A percentile compares a stretch with the other conserved stretches of the same genome.
These are phyloP conservation scores for Anthoptus insignis DNA, from an alignment of 2,888 invertebrate species.

Conservation along the genomic window DNA sequence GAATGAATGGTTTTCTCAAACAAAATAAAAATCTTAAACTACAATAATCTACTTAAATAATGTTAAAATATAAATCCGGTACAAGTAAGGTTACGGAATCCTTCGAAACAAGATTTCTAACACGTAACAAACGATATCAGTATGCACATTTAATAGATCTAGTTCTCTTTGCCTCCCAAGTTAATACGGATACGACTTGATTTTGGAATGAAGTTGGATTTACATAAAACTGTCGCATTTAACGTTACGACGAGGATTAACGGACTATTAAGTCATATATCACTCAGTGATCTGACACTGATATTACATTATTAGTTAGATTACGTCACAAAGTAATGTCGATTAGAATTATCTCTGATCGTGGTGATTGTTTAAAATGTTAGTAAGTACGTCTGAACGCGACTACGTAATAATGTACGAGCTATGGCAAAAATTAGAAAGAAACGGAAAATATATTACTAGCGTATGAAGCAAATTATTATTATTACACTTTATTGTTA, in stretches of 20 bases:
- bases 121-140: conserved; percentile 50
- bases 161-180: conserved; percentile 50
- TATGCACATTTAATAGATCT: conserved; percentile 53
- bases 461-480: no score
- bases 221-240: conserved; percentile 11
- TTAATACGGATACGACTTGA: conserved; percentile 43
- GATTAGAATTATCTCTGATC: not conserved
- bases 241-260: not conserved
- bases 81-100: conserved; percentile 19
- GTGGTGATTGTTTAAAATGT: no score
- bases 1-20: no score
- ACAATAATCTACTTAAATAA: not conserved
- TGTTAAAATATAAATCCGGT: not conserved
- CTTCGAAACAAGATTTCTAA: conserved; percentile 40
- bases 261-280: not conserved
- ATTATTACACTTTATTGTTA: no score
- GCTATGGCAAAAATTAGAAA: no score
- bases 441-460: no score
- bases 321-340: not conserved
- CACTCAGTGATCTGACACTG: not conserved
- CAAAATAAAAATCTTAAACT: no score
- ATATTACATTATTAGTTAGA: not conserved
- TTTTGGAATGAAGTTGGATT: conserved; percentile 42
- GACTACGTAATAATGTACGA: no score
- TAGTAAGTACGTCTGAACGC: no score